A percentile compares a stretch with the other conserved stretches of the same genome.
Conservation (phyloP, 2,888 invertebrate genomes). For the Ormyrus thymus region DNA sequence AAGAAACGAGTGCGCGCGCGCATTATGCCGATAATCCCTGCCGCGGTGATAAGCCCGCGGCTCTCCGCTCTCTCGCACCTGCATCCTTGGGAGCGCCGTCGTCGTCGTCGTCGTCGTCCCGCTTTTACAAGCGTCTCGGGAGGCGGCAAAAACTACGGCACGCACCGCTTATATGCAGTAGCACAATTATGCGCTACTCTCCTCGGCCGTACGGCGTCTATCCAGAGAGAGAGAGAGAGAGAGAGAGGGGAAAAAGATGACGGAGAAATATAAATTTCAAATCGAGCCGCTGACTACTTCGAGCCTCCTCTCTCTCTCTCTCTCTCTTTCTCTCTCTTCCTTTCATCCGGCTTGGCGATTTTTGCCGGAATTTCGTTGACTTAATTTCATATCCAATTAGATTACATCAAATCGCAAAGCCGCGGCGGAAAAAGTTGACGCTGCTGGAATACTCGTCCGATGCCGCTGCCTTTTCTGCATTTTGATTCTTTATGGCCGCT, state of each 20-base stretch:
- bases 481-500: conserved; percentile 50
- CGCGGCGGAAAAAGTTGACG: conserved; percentile 64
- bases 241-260: conserved; percentile 53
- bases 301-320: conserved; percentile 19
- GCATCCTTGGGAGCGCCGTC: neutral
- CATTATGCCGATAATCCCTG: conserved; percentile 62
- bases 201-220: conserved; percentile 1
- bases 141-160: conserved; percentile 45
- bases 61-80: conserved; percentile 19
- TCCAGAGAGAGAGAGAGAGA: conserved; percentile 27
- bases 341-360: conserved; percentile 62
- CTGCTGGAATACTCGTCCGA: conserved; percentile 55
- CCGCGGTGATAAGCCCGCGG: conserved; percentile 42
- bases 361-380: conserved; percentile 71
- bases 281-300: conserved; percentile 42
- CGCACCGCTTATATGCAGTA: conserved; percentile 39
- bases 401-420: conserved; percentile 63
- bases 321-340: conserved; percentile 50
- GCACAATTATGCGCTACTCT: conserved; percentile 54
- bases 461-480: conserved; percentile 49
- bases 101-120: neutral
- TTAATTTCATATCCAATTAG: conserved; percentile 73
- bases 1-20: neutral
- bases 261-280: conserved; percentile 58
- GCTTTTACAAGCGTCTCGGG: conserved; percentile 13